Evolutionary conservation across 2,797 vertebrate genomes (phyloP).

Genomic region (Typhlichthys eigenmanni): DNA sequence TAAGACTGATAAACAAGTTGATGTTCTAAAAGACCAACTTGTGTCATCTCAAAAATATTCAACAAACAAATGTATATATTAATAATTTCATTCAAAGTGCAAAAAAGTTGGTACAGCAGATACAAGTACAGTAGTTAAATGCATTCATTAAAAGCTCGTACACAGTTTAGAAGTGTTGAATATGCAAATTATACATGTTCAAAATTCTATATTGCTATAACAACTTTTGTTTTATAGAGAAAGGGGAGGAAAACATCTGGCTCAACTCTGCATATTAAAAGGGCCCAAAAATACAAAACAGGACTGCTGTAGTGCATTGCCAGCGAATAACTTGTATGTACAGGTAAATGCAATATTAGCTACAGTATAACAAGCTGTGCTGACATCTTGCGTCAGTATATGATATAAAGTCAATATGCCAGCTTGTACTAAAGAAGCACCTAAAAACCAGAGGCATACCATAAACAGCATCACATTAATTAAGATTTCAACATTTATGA

Average conservation of each 20-base stretch:
- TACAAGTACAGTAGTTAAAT: conserved; percentile 44
- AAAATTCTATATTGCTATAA: too few species aligned
- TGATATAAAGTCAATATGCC: conserved; percentile 6
- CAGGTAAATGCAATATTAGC: conserved; percentile 8
- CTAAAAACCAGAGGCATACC: conserved; percentile 2
- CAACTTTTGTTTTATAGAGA: background rate
- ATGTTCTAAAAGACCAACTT: conserved; percentile 10
- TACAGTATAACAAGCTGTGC: conserved; percentile 7
- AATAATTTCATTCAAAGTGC: conserved; percentile 56
- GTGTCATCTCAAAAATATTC: conserved; percentile 23
- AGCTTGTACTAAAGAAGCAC: conserved; percentile 9
- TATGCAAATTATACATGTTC: conserved; percentile 35
- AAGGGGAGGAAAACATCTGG: conserved; percentile 32
- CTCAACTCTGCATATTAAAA: conserved; percentile 53
- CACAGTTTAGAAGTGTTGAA: conserved; percentile 18
- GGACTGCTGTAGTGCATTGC: conserved; percentile 11
- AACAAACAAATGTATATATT: conserved; percentile 29
- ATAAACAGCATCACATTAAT: conserved; percentile 25
- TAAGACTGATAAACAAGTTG: conserved; percentile 3
- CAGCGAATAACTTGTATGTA: conserved; percentile 1
- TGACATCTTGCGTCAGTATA: conserved; percentile 11
- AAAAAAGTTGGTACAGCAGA: conserved; percentile 42
- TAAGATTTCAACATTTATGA: conserved; percentile 28
- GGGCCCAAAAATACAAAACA: conserved; percentile 12
- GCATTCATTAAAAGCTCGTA: background rate